Conservation (phyloP, 2,888 invertebrate genomes). For the Sarcophaga caerulescens region DNA sequence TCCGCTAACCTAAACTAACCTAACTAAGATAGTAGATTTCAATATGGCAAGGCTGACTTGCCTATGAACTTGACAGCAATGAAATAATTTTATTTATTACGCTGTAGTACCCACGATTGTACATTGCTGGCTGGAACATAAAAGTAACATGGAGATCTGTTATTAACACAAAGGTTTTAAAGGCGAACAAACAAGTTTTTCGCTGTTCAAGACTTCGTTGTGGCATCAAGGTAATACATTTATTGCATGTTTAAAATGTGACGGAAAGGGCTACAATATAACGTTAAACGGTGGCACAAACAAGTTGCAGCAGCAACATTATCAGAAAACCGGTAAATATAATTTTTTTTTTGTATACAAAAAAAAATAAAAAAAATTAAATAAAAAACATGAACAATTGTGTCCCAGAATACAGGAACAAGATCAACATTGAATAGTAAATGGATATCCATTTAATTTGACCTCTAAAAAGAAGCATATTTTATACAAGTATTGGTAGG, state of each 20-base stretch:
- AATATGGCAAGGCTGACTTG: too few species aligned
- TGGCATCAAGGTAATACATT: slow-evolving; percentile 47
- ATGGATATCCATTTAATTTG: slow-evolving; percentile 31
- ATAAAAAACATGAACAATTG: too few species aligned
- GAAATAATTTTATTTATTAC: background rate
- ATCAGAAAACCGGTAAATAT: slow-evolving; percentile 5
- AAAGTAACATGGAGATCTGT: background rate
- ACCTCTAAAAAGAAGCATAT: slow-evolving; percentile 49
- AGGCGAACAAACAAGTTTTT: background rate
- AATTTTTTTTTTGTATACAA: background rate
- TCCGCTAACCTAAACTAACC: too few species aligned
- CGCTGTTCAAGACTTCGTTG: background rate
- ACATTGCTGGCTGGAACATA: slow-evolving; percentile 15
- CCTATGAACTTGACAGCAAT: too few species aligned
- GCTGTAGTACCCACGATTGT: background rate
- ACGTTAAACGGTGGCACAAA: slow-evolving; percentile 11
- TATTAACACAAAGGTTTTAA: slow-evolving; percentile 4
- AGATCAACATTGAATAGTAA: slow-evolving; percentile 3
- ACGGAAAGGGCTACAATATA: slow-evolving; percentile 16
- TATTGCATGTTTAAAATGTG: background rate
- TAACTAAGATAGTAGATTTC: too few species aligned
- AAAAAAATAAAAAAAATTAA: background rate
- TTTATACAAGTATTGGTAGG: background rate
- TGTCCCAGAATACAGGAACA: slow-evolving; percentile 14
- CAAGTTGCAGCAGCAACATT: slow-evolving; percentile 25